These are phyloP conservation scores for Himalopsyche japonica DNA, from an alignment of 2,888 invertebrate species.

Conservation along the genomic window DNA sequence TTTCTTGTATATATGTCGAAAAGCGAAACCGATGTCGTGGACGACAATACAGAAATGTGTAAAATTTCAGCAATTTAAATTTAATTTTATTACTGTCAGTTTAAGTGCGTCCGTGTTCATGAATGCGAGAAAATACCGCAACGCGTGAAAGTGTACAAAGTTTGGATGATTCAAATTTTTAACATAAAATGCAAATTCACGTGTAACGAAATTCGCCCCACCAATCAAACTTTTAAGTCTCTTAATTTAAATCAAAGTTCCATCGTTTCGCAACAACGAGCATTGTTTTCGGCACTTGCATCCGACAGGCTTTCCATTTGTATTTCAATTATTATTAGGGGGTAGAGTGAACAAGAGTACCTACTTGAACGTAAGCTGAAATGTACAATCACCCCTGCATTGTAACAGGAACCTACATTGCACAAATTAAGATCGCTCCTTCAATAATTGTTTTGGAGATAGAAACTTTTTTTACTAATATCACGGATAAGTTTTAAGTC, in stretches of 20 bases:
- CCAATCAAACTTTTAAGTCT: neutral
- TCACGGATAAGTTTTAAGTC: no score
- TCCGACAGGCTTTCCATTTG: constrained; percentile 50
- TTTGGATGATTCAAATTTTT: no score
- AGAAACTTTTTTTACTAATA: no score
- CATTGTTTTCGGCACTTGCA: constrained; percentile 20
- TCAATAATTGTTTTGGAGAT: neutral
- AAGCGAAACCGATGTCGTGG: no score
- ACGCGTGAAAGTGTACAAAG: no score
- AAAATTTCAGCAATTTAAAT: no score
- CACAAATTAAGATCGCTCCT: neutral
- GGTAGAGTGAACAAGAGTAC: neutral
- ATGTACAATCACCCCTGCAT: neutral
- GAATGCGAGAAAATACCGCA: no score
- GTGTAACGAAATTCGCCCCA: neutral
- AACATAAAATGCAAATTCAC: neutral
- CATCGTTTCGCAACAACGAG: constrained; percentile 11
- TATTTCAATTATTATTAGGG: constrained; percentile 56
- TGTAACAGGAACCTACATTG: neutral
- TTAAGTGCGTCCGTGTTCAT: no score
- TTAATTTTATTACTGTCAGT: no score
- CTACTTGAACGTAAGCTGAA: neutral
- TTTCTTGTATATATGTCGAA: no score
- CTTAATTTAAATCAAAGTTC: constrained; percentile 19
- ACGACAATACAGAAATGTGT: no score